Evolutionary conservation across 2,888 invertebrate genomes (phyloP).

Genomic region (Sinelater perroti): DNA sequence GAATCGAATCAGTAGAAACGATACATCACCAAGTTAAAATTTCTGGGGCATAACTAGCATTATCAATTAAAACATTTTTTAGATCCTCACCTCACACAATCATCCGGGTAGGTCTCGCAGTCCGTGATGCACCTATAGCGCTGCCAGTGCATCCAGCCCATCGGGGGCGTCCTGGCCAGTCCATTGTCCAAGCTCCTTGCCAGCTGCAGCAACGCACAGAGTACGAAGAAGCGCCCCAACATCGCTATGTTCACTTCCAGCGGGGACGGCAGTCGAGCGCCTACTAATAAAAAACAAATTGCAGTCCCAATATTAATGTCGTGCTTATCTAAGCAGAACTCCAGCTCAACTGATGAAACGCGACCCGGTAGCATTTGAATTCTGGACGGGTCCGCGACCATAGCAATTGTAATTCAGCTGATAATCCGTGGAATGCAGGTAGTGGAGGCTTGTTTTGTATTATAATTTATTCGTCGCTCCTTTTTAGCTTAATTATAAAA

Average conservation of each 20-base stretch:
- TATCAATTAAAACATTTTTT: neutral
- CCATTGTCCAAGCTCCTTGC: conserved; percentile 67
- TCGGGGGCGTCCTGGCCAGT: conserved; percentile 72
- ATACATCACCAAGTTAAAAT: too few species aligned
- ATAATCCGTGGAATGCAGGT: too few species aligned
- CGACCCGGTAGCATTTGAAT: conserved; percentile 2
- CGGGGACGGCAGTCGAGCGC: neutral
- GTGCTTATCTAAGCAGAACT: conserved; percentile 1
- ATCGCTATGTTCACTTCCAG: neutral
- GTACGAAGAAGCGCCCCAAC: neutral
- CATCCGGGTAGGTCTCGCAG: conserved; percentile 69
- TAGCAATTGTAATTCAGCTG: too few species aligned
- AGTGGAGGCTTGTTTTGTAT: too few species aligned
- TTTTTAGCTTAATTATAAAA: too few species aligned
- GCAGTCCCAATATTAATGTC: neutral
- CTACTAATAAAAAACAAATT: neutral
- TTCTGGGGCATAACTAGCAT: too few species aligned
- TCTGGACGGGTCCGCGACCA: too few species aligned
- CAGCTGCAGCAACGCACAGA: neutral
- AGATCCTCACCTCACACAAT: conserved; percentile 70
- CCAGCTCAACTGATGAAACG: neutral
- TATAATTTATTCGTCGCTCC: too few species aligned
- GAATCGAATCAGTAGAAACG: too few species aligned
- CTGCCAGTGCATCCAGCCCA: conserved; percentile 80
- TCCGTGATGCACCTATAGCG: conserved; percentile 72